A percentile compares a stretch with the other conserved stretches of the same genome.
Conservation (phyloP, 2,797 vertebrate genomes). For the Hoplostethus mediterraneus region DNA sequence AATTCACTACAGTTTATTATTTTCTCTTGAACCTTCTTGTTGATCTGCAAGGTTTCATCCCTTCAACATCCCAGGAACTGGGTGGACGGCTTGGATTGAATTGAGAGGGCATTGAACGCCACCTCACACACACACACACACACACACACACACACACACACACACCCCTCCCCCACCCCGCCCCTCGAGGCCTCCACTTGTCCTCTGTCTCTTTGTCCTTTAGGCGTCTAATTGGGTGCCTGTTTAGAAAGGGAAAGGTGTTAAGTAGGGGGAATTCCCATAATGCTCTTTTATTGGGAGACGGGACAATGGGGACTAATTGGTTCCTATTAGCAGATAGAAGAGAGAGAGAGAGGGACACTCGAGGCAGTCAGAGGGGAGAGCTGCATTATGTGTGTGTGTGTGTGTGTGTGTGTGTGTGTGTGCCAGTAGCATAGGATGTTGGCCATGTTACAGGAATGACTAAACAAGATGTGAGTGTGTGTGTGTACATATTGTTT, state of each 20-base stretch:
- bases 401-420: constrained; percentile 16
- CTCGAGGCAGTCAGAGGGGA: constrained; percentile 51
- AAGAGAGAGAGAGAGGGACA: constrained; percentile 34
- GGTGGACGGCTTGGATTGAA: constrained; percentile 32
- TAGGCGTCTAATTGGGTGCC: constrained; percentile 82
- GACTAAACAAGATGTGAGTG: background rate
- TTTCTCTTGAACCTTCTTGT: too few species aligned
- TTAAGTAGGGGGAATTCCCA: constrained; percentile 79
- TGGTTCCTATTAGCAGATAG: constrained; percentile 68
- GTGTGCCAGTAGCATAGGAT: background rate
- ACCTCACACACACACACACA: constrained; percentile 19
- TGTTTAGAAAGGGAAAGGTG: constrained; percentile 82
- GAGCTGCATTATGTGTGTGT: constrained; percentile 50
- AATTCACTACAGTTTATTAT: too few species aligned
- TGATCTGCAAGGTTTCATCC: constrained; percentile 23
- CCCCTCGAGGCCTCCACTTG: constrained; percentile 68
- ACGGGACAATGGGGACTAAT: constrained; percentile 70
- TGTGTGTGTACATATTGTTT: background rate
- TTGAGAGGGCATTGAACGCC: constrained; percentile 27
- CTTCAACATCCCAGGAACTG: constrained; percentile 1
- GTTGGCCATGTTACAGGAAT: background rate
- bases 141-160: constrained; percentile 43
- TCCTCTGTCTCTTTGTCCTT: constrained; percentile 82
- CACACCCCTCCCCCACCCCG: constrained; percentile 18
- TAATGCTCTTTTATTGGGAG: constrained; percentile 70